These are phyloP conservation scores for Sebastes diploproa DNA, from an alignment of 2,797 vertebrate species.

Conservation along the genomic window DNA sequence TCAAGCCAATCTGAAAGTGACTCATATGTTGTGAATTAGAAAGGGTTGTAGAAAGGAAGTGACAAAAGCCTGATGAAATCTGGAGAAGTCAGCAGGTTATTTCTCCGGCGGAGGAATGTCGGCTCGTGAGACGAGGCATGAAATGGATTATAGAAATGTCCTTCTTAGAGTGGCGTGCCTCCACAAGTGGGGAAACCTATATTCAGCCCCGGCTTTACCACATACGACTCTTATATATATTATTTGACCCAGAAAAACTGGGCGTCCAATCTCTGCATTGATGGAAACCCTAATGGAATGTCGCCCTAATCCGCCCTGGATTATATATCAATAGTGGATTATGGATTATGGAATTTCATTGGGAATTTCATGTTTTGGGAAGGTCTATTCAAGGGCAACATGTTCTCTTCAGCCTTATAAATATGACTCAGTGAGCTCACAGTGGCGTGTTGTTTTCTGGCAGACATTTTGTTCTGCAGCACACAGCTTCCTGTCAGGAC, in stretches of 20 bases:
- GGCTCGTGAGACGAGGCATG: slow-evolving; percentile 49
- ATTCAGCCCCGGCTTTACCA: slow-evolving; percentile 51
- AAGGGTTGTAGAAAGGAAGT: slow-evolving; percentile 20
- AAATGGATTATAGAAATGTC: slow-evolving; percentile 60
- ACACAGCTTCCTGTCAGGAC: slow-evolving; percentile 49
- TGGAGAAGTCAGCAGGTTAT: slow-evolving; percentile 35
- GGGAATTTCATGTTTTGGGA: slow-evolving; percentile 54
- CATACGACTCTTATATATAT: slow-evolving; percentile 39
- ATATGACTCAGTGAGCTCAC: neutral
- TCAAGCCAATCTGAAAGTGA: neutral
- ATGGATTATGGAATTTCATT: slow-evolving; percentile 70
- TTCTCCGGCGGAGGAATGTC: slow-evolving; percentile 45
- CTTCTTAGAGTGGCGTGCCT: slow-evolving; percentile 34
- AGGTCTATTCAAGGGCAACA: slow-evolving; percentile 37
- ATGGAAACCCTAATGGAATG: slow-evolving; percentile 43
- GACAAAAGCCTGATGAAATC: slow-evolving; percentile 51
- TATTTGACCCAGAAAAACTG: slow-evolving; percentile 68
- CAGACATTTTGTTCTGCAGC: slow-evolving; percentile 37
- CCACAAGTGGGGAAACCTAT: slow-evolving; percentile 35
- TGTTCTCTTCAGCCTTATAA: neutral
- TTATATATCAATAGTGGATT: slow-evolving; percentile 74
- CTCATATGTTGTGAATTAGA: slow-evolving; percentile 42
- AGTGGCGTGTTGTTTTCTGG: slow-evolving; percentile 21
- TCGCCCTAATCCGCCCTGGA: slow-evolving; percentile 62
- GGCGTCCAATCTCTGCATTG: slow-evolving; percentile 48